Conservation (phyloP, 2,113 vertebrate genomes). For the Tupaia tana region DNA sequence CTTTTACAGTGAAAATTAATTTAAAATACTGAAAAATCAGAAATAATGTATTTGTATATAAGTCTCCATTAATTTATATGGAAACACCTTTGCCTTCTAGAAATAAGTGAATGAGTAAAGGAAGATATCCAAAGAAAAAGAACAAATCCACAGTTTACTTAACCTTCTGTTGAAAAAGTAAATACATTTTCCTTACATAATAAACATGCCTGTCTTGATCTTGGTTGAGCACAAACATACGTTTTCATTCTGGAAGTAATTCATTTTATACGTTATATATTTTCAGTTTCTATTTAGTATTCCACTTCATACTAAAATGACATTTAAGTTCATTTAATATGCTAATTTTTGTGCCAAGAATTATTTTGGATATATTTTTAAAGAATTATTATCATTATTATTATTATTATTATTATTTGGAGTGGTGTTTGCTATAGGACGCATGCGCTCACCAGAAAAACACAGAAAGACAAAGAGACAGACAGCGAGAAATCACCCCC, state of each 20-base stretch:
- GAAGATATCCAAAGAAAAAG: not conserved
- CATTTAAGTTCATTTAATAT: not conserved
- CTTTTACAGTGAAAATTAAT: not conserved
- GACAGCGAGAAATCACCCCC: too few species aligned
- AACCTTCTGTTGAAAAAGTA: not conserved
- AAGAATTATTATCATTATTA: too few species aligned
- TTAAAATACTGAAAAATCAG: not conserved
- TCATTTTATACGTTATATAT: rapidly evolving
- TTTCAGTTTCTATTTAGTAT: slow-evolving; percentile 8
- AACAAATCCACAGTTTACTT: not conserved
- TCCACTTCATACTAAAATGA: slow-evolving; percentile 40
- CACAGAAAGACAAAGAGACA: too few species aligned
- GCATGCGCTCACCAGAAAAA: too few species aligned
- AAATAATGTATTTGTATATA: not conserved
- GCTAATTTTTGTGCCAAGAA: not conserved
- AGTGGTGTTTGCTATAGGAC: too few species aligned
- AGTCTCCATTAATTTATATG: not conserved
- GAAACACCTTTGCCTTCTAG: not conserved
- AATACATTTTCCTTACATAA: not conserved
- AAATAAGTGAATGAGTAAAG: slow-evolving; percentile 22
- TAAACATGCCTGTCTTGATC: not conserved
- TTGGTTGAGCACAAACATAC: not conserved
- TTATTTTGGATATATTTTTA: too few species aligned
- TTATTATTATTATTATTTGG: too few species aligned
- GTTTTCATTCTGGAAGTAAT: slow-evolving; percentile 16